Evolutionary conservation across 2,888 invertebrate genomes (phyloP).

Genomic region (Drosophila cracens): DNA sequence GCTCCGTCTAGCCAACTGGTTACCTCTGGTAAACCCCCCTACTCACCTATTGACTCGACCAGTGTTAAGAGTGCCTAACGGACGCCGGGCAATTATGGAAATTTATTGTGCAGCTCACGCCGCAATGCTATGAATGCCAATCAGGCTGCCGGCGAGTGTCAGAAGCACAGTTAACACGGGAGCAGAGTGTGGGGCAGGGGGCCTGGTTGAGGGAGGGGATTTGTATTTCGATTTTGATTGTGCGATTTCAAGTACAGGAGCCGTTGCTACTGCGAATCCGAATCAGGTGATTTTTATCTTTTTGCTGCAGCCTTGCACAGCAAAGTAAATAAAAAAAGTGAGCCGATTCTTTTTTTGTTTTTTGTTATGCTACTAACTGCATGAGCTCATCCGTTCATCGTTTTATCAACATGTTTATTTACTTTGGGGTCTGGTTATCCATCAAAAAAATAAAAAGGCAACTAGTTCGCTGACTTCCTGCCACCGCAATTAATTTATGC

Average conservation of each 20-base stretch:
- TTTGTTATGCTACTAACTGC: slow-evolving; percentile 18
- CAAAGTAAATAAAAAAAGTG: slow-evolving; percentile 16
- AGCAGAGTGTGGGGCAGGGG: neutral
- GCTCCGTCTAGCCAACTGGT: slow-evolving; percentile 1
- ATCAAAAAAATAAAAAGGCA: slow-evolving; percentile 14
- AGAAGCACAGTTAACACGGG: slow-evolving; percentile 16
- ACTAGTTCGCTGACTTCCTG: slow-evolving; percentile 32
- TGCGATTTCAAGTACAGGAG: slow-evolving; percentile 51
- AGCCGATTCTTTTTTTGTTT: neutral
- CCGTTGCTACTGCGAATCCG: slow-evolving; percentile 17
- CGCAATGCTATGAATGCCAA: slow-evolving; percentile 66
- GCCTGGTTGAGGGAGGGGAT: neutral
- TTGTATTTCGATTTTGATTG: slow-evolving; percentile 29
- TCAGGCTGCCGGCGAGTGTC: slow-evolving; percentile 49
- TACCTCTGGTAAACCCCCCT: neutral
- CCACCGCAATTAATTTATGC: slow-evolving; percentile 58
- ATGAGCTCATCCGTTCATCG: slow-evolving; percentile 50
- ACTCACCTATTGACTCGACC: slow-evolving; percentile 4
- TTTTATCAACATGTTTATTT: slow-evolving; percentile 42
- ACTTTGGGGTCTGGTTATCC: slow-evolving; percentile 34
- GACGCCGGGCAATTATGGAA: slow-evolving; percentile 74
- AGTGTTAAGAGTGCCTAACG: slow-evolving; percentile 55
- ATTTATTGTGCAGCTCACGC: slow-evolving; percentile 71
- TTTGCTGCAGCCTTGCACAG: slow-evolving; percentile 44
- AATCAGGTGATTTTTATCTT: slow-evolving; percentile 21